Base-by-base conservation (phyloP, 2,797 vertebrate species). In the Gadopsis marmoratus region DNA sequence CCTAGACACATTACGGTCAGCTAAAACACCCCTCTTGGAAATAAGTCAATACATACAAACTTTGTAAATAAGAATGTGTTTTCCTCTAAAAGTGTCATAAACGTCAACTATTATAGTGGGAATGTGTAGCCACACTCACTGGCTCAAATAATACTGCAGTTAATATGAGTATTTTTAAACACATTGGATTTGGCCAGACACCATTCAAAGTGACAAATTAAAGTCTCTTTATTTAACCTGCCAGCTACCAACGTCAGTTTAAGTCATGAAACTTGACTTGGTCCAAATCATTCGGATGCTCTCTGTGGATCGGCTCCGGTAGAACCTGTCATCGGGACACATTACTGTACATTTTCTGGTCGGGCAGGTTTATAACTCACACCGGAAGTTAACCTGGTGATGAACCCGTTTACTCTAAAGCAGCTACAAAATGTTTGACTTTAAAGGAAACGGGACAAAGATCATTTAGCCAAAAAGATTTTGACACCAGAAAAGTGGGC, bases 191-290 rank as follows among this genome's bases (percentile, higher is more conserved):
- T 29, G 12, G 58, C 37, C 31, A 50, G n/a, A 50, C 69, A 5
- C 17, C 58, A 31, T 21, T 72, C 12, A 43, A n/a, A 7, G 14
- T 19, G 16, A 37, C 16, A 7, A 13, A 10, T 11, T 0, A 74
- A 51, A 41, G 0, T 14, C 4, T 4, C 1, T 23, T 63, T 23
- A 73, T 47, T 35, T 8, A 8, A 31, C 7, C 31, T 37, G 21
- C 16, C 4, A 21, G 47, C 7, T 4, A 0, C 53, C 1, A 31
- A 0, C 14, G 53, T 7, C 1, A n/a, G 26, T 4, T 1, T 3
- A n/a, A 31, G 3, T 45, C 39, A 35, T 7, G 2, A 1, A 29
- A 26, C 4, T 6, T 0, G 7, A 5, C 10, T 16, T 48, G 19
- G 21, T 9, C 21, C 4, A 14, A 56, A 23, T 55, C 10, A 48